Percentiles rank a stretch among this genome's conserved stretches.
Conservation (phyloP, 2,797 vertebrate species). For the Pipistrellus nathusii region DNA sequence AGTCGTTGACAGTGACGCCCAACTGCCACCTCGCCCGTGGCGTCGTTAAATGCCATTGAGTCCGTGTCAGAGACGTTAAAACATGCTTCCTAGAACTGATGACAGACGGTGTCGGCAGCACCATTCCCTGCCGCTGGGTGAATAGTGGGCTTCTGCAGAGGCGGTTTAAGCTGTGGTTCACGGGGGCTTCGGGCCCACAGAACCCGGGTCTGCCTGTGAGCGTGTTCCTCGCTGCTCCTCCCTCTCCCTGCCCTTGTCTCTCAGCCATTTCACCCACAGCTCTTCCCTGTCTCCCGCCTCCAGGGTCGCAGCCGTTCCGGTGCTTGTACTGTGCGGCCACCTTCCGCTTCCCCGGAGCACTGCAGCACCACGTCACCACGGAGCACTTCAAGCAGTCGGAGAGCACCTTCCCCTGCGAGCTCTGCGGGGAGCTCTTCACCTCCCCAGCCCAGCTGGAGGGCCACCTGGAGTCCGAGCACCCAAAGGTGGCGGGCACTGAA, state of each 20-base stretch:
- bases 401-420: conserved; percentile 88
- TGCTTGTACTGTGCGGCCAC: conserved; percentile 88
- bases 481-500: conserved; percentile 83
- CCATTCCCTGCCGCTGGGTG: rapidly evolving
- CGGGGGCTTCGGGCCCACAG: not conserved
- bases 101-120: rapidly evolving
- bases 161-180: too few species aligned
- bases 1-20: rapidly evolving
- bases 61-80: not conserved
- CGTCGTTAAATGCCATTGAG: rapidly evolving
- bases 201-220: not conserved
- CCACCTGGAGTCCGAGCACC: conserved; percentile 90
- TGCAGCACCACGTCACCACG: conserved; percentile 89
- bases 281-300: not conserved
- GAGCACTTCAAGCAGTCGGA: conserved; percentile 87
- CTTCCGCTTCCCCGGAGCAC: conserved; percentile 87
- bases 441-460: conserved; percentile 90
- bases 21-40: rapidly evolving
- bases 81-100: not conserved
- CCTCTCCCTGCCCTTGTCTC: not conserved
- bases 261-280: not conserved
- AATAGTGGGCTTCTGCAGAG: not conserved
- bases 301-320: conserved; percentile 79
- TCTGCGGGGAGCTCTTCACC: conserved; percentile 89
- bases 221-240: rapidly evolving